Evolutionary conservation across 35 echinoderm and acorn worm species (phyloP).

Genomic region (Patiria miniata): DNA sequence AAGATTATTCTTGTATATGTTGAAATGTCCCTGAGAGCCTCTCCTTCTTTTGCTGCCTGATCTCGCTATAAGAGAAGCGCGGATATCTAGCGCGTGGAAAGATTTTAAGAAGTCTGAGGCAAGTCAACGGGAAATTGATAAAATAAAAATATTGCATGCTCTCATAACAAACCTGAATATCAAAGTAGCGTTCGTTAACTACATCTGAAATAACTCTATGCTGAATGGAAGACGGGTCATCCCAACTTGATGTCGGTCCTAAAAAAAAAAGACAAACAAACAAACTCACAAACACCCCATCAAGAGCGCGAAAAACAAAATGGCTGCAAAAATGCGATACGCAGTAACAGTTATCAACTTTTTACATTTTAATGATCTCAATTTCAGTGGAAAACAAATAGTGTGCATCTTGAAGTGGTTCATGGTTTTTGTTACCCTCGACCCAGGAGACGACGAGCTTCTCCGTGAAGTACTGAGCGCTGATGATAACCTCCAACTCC

Average conservation of each 20-base stretch:
- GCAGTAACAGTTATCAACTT: background rate
- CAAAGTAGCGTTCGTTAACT: constrained; percentile 68
- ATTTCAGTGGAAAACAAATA: background rate
- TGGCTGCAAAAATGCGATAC: background rate
- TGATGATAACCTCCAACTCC: constrained; percentile 65
- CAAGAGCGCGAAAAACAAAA: background rate
- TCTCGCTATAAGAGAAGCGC: background rate
- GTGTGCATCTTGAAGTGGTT: background rate
- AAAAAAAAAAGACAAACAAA: background rate
- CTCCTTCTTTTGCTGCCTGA: background rate
- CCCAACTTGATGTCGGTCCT: background rate
- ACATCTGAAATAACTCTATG: constrained; percentile 56
- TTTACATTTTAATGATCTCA: background rate
- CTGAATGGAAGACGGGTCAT: constrained; percentile 47
- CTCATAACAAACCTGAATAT: constrained; percentile 49
- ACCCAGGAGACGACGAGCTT: constrained; percentile 76
- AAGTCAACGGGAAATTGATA: background rate
- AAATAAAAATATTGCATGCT: too few relatives aligned
- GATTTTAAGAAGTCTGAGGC: background rate
- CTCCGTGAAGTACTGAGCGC: constrained; percentile 77
- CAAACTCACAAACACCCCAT: too few relatives aligned
- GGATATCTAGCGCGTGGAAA: background rate
- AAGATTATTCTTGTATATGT: background rate
- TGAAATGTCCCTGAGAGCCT: background rate
- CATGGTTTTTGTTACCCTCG: constrained; percentile 53